phyloP scores from a whole-genome alignment of 2,797 vertebrate genomes.

The Cyprinella venusta region DNA sequence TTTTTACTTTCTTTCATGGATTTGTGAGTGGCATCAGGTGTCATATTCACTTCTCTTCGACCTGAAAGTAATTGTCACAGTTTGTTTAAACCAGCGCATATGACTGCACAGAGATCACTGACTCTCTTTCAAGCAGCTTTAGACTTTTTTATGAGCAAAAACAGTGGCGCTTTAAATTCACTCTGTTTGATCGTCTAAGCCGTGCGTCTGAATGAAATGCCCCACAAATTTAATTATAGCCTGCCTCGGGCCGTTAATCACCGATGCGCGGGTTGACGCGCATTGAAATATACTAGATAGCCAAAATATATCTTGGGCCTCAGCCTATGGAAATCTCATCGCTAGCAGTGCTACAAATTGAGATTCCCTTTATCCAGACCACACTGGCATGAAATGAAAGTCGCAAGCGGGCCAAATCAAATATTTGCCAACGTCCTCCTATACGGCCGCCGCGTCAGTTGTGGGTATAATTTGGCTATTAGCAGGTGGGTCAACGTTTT shows the following conservation, averaged over 20 bases:
- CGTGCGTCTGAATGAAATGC: not conserved
- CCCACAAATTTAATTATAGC: conserved; percentile 20
- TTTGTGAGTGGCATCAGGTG: conserved; percentile 51
- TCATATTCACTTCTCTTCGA: conserved; percentile 14
- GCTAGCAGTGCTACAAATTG: conserved; percentile 61
- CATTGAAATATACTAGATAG: conserved; percentile 34
- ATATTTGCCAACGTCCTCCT: conserved; percentile 60
- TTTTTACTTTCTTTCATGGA: conserved; percentile 30
- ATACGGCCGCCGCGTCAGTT: conserved; percentile 52
- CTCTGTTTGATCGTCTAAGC: conserved; percentile 8
- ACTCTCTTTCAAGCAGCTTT: conserved; percentile 26
- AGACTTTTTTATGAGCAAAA: not conserved
- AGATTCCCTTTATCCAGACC: conserved; percentile 62
- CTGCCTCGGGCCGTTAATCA: conserved; percentile 22
- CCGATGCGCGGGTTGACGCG: not conserved
- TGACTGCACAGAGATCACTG: not conserved
- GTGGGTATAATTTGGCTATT: conserved; percentile 63
- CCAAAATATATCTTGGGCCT: conserved; percentile 50
- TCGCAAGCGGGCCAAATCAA: conserved; percentile 54
- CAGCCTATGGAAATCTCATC: conserved; percentile 53
- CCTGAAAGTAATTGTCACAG: conserved; percentile 40
- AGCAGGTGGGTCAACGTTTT: conserved; percentile 64
- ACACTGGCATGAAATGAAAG: conserved; percentile 61
- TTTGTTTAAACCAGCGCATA: conserved; percentile 20
- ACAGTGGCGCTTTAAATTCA: not conserved